Evolutionary conservation across 2,797 vertebrate genomes (phyloP).

Genomic region (Mastacembelus armatus): DNA sequence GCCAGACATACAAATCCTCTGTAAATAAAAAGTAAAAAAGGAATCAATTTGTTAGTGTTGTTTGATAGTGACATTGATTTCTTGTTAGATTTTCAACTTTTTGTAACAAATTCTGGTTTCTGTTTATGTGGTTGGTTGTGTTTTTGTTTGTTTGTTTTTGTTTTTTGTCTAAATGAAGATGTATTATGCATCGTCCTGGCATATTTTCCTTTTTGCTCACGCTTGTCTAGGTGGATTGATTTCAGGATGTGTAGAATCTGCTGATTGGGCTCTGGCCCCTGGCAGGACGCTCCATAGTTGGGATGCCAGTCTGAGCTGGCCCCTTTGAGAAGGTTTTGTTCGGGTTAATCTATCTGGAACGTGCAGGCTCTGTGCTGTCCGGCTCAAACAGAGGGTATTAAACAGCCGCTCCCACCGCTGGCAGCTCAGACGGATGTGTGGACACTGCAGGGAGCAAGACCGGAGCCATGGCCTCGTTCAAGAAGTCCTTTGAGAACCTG

Average conservation of each 20-base stretch:
- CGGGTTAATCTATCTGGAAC: slow-evolving; percentile 78
- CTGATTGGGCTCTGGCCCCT: slow-evolving; percentile 70
- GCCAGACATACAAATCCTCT: slow-evolving; percentile 85
- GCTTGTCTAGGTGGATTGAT: slow-evolving; percentile 49
- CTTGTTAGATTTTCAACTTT: slow-evolving; percentile 12
- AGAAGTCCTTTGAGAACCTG: slow-evolving; percentile 84
- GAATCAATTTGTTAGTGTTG: slow-evolving; percentile 40
- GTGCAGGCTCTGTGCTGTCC: slow-evolving; percentile 55
- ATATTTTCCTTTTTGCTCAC: slow-evolving; percentile 49
- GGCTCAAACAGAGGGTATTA: slow-evolving; percentile 76
- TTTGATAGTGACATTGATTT: slow-evolving; percentile 15
- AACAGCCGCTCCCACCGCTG: slow-evolving; percentile 56
- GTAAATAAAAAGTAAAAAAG: slow-evolving; percentile 86
- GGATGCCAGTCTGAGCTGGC: slow-evolving; percentile 74
- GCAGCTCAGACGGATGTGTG: slow-evolving; percentile 53
- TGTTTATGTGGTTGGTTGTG: slow-evolving; percentile 18
- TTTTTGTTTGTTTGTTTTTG: slow-evolving; percentile 12
- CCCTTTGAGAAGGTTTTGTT: slow-evolving; percentile 73
- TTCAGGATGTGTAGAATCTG: slow-evolving; percentile 73
- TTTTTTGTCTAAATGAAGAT: slow-evolving; percentile 7
- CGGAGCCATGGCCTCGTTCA: slow-evolving; percentile 84
- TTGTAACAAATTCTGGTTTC: neutral
- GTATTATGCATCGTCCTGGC: slow-evolving; percentile 16
- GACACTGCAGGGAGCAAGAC: slow-evolving; percentile 43
- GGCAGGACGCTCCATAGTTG: slow-evolving; percentile 62